phyloP scores from a whole-genome alignment of 2,113 vertebrate species.

The Vimba vimba region DNA sequence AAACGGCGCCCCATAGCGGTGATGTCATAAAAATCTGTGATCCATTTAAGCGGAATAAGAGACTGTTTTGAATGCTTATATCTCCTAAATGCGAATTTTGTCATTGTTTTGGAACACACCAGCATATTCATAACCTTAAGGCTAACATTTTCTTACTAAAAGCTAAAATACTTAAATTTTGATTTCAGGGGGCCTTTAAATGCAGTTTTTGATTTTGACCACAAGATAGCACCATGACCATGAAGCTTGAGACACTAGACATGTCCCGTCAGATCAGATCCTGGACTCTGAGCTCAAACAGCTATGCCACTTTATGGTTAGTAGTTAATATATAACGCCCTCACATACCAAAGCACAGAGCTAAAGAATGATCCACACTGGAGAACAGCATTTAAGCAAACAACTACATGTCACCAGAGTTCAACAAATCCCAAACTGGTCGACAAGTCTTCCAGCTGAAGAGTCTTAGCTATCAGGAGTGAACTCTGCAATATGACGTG shows the following conservation, averaged over 20 bases:
- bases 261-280: background rate
- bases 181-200: background rate
- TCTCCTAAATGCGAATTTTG: too few species aligned
- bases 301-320: conserved; percentile 21
- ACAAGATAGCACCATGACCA: conserved; percentile 50
- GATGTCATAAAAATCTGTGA: too few species aligned
- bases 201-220: conserved; percentile 20
- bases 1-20: too few species aligned
- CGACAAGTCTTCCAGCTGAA: background rate
- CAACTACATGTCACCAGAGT: background rate
- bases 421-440: background rate
- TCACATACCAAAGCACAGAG: conserved; percentile 15
- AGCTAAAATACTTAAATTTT: too few species aligned
- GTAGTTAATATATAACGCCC: conserved; percentile 53
- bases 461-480: background rate
- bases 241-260: conserved; percentile 7
- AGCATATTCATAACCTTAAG: too few species aligned
- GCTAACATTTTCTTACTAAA: too few species aligned
- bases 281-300: conserved; percentile 55
- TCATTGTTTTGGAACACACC: too few species aligned
- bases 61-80: too few species aligned
- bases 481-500: conserved; percentile 10
- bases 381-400: background rate
- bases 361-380: background rate
- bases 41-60: too few species aligned